Percentiles rank a stretch among this genome's conserved stretches.
These are phyloP conservation scores for Zosterops pallidus DNA, from an alignment of 2,113 vertebrate genomes.

Conservation along the genomic window DNA sequence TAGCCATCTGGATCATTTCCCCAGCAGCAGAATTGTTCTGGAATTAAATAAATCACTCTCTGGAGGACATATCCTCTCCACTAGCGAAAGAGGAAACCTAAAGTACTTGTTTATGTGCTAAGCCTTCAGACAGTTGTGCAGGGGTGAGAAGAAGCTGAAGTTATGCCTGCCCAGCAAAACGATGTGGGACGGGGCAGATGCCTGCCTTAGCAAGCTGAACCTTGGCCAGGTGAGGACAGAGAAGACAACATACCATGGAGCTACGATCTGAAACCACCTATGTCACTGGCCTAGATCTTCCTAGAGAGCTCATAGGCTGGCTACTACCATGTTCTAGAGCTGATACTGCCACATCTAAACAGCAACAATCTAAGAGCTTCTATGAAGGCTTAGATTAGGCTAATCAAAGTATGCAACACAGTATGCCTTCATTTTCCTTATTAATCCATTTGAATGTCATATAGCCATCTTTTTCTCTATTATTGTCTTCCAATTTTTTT, in stretches of 20 bases:
- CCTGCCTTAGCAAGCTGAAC: neutral
- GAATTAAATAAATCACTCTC: slow-evolving; percentile 17
- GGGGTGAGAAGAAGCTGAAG: neutral
- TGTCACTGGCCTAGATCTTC: neutral
- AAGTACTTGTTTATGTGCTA: neutral
- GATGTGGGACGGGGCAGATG: neutral
- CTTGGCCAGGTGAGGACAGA: neutral
- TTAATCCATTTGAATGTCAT: neutral
- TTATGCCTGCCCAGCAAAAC: neutral
- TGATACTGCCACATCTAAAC: neutral
- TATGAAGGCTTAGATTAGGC: neutral
- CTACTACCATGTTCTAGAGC: neutral
- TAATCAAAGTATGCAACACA: neutral
- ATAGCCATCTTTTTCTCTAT: neutral
- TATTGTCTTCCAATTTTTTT: neutral
- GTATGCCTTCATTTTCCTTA: neutral
- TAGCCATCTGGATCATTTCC: slow-evolving; percentile 3
- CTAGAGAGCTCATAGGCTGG: neutral
- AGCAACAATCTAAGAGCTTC: neutral
- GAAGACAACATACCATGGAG: neutral
- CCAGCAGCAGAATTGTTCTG: slow-evolving; percentile 9
- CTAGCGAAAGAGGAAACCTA: neutral
- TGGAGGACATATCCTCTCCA: neutral
- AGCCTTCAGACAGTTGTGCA: neutral
- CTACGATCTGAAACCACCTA: neutral